These are phyloP conservation scores for Siderastrea siderea DNA, from an alignment of 92 coral and sea anemone genomes.

Conservation along the genomic window DNA sequence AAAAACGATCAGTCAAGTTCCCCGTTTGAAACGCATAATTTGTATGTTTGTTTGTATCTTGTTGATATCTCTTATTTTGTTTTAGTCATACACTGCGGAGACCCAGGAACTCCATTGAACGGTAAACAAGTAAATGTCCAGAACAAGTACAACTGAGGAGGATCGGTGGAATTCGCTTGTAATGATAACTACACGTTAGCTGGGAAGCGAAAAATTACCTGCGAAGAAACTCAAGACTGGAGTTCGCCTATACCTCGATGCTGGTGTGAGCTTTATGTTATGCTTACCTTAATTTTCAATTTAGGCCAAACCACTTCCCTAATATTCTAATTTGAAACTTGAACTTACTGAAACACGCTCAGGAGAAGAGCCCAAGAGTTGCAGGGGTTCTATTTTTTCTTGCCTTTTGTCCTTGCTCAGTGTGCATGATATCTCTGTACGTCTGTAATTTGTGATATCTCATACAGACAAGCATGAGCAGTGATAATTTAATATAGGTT, in stretches of 20 bases:
- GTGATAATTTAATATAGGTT: too few relatives aligned
- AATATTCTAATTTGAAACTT: too few relatives aligned
- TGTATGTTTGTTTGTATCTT: neutral
- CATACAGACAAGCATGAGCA: too few relatives aligned
- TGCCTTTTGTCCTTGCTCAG: too few relatives aligned
- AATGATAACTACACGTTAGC: conserved; percentile 23
- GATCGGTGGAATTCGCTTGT: conserved; percentile 31
- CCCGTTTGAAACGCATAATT: too few relatives aligned
- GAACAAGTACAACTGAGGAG: conserved; percentile 26
- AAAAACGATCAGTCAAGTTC: too few relatives aligned
- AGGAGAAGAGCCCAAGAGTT: too few relatives aligned
- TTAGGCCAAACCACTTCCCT: neutral
- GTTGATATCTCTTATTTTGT: neutral
- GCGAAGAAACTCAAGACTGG: conserved; percentile 53
- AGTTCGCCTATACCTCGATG: conserved; percentile 34
- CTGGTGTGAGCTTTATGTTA: conserved; percentile 25
- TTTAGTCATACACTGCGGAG: conserved; percentile 44
- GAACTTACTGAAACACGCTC: too few relatives aligned
- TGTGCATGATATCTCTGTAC: too few relatives aligned
- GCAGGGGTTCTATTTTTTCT: too few relatives aligned
- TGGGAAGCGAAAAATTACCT: conserved; percentile 11
- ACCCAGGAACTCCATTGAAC: conserved; percentile 46
- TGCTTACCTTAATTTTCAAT: neutral
- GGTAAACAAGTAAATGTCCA: conserved; percentile 10
- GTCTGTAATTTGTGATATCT: too few relatives aligned